Evolutionary conservation across 2,888 invertebrate genomes (phyloP), one percentile per base, ranked within the genome.

Genomic region (Allophyes oxyacanthae): DNA sequence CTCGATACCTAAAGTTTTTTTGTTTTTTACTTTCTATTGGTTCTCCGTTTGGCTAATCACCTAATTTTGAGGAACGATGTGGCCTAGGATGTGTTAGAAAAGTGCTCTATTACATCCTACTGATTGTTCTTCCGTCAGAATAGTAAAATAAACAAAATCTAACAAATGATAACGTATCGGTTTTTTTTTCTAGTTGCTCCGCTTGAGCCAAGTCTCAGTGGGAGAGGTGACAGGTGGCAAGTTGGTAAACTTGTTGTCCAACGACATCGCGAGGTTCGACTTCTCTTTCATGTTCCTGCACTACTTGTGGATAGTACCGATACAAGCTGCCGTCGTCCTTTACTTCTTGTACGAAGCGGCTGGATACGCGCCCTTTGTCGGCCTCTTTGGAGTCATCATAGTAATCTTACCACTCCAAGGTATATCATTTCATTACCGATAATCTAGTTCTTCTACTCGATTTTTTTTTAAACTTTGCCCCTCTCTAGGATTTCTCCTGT

Each of bases 221-320:
- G 96, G 96, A 0, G 95, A 95, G 56, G 95, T 96, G 86, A 78
- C 95, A 77, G 90, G 97, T 72, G 98, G 98, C 0, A 96, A 97
- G 84, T 94, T 98, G 64, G 96, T 98, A 20, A 98, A 98, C 86
- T 88, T 98, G 49, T 85, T 98, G 78, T 97, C 98, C 0, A 98
- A 98, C 73, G 98, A 98, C 84, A 96, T 98, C 8, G 95, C 96
- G 49, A 94, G 97, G 75, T 97, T 98, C 82, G 98, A 98, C 82
- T 94, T 95, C 85, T 95, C 96, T 1, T 95, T 96, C 58, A 87
- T 96, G 77, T 96, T 96, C 78, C 82, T 97, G 6, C 97, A 98
- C 86, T 97, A 96, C 81, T 87, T 97, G 42, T 97, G 97, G 97
- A 92, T 97, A 37, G 96, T 97, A 72, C 98, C 98, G 0, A 84